Base-by-base conservation (phyloP, 2,888 invertebrate species). In the Mythimna pallens region DNA sequence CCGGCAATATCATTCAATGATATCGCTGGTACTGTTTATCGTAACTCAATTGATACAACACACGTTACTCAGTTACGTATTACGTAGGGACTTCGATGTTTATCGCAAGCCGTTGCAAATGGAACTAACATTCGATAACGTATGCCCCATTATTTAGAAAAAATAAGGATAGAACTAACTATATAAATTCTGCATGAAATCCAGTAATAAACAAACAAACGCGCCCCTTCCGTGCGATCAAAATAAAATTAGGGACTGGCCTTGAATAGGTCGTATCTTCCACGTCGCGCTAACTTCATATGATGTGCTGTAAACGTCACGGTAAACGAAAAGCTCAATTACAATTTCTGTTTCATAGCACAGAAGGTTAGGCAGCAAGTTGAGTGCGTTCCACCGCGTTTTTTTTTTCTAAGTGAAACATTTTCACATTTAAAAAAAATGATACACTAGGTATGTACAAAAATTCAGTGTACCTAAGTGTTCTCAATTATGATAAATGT, bases 41-140 rank as follows among this genome's bases (percentile, higher is more conserved):
- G 36, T 64, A 68, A 70, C 65, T 70, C 57, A 72, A 67, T 73
- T 65, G 70, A 72, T 72, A 66, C 66, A 67, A 79, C 55, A 75
- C 57, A 64, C 63, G 17, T 22, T 58, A 43, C 54, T 59, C 50
- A 12, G 69, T 40, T n/a, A 40, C 25, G 54, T 65, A 14, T 50
- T n/a, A 72, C 65, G 40, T 68, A 68, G 57, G 36, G 64, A 68
- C 70, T 57, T 73, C 57, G 52, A 63, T 68, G 59, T 70, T 74
- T 70, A 78, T 70, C 25, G 67, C 62, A 62, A 68, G 14, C 43
- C 58, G 47, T 61, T 50, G 25, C 52, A 77, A 81, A 77, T 73
- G 22, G 68, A 70, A 64, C 70, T 73, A 59, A 70, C 70, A 65
- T 68, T 71, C 47, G 30, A 65, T 70, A 79, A 68, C 61, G 7